phyloP scores from a whole-genome alignment of 2,113 vertebrate species.

The Podarcis raffonei region DNA sequence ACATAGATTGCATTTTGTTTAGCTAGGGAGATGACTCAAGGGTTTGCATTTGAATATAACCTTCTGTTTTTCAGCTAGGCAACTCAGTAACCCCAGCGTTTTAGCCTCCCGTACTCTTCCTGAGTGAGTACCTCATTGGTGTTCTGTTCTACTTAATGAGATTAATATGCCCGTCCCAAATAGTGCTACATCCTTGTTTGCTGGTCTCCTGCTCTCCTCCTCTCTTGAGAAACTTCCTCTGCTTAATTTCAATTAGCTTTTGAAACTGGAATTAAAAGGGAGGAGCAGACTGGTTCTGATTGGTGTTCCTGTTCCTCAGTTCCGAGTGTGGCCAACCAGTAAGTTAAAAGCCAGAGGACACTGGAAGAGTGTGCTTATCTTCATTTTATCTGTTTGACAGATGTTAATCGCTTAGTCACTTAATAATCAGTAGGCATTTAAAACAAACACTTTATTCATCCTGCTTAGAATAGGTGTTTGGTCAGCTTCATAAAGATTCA shows the following conservation, averaged over 20 bases:
- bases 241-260: constrained; percentile 64
- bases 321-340: constrained; percentile 28
- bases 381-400: constrained; percentile 32
- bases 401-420: constrained; percentile 57
- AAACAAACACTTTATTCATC: constrained; percentile 46
- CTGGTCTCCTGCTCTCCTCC: constrained; percentile 58
- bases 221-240: constrained; percentile 69
- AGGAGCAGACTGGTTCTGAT: constrained; percentile 59
- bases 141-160: constrained; percentile 33
- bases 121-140: not conserved
- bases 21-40: not conserved
- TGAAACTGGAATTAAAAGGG: constrained; percentile 66
- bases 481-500: not conserved
- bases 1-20: constrained; percentile 11
- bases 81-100: not conserved
- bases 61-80: not conserved
- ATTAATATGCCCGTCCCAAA: constrained; percentile 47
- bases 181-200: constrained; percentile 61
- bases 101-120: not conserved
- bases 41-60: not conserved
- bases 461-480: constrained; percentile 36
- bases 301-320: constrained; percentile 38
- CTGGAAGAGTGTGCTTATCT: constrained; percentile 13
- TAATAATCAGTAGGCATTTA: constrained; percentile 59
- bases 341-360: not conserved